Percentiles rank a stretch among this genome's conserved stretches.
Evolutionary conservation across 2,113 vertebrate genomes (phyloP).

Genomic region (Uropsilus gracilis): DNA sequence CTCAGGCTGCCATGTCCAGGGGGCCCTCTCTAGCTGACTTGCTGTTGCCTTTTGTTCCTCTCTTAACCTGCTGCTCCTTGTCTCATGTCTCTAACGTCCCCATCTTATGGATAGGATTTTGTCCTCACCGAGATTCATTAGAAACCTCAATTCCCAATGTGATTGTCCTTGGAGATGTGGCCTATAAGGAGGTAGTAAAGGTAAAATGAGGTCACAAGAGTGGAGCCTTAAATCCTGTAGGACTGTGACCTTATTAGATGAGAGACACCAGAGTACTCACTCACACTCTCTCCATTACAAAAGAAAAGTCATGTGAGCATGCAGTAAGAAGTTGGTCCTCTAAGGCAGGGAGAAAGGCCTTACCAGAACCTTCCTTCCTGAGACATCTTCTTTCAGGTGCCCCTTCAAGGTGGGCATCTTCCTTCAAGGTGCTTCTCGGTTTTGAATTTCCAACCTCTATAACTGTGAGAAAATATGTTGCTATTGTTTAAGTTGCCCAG

Average conservation of each 20-base stretch:
- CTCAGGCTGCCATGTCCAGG: constrained; percentile 64
- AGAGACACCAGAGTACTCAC: neutral
- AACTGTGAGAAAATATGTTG: no score
- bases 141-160: neutral
- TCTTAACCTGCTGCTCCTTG: no score
- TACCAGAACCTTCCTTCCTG: neutral
- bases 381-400: no score
- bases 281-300: neutral
- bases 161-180: neutral
- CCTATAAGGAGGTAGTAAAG: neutral
- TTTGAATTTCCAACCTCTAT: no score
- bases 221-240: neutral
- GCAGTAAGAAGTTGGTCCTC: neutral
- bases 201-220: neutral
- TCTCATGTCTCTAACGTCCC: neutral
- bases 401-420: no score
- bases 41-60: neutral
- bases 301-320: neutral
- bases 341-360: neutral
- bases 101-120: neutral
- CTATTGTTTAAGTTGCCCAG: no score
- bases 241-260: neutral
- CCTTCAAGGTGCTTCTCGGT: no score
- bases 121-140: neutral
- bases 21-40: neutral